Conservation (phyloP, 1,140 invertebrate genomes). For the Myzus persicae region DNA sequence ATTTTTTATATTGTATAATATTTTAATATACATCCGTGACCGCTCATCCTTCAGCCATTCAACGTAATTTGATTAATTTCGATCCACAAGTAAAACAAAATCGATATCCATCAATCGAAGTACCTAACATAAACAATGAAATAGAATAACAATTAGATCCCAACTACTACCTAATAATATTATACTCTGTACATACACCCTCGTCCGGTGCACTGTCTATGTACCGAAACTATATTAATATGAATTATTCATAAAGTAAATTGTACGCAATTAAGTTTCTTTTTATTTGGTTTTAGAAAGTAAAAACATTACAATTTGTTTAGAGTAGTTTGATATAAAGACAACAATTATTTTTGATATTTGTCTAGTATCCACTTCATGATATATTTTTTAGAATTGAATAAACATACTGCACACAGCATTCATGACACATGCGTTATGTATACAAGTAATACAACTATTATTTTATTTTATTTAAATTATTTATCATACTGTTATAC, state of each 20-base stretch:
- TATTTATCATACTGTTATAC: background rate
- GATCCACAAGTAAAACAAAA: slow-evolving; percentile 7
- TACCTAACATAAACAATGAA: background rate
- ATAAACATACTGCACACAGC: background rate
- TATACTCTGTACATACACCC: background rate
- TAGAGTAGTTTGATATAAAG: slow-evolving; percentile 10
- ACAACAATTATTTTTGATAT: background rate
- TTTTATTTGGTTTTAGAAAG: background rate
- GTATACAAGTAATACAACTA: background rate
- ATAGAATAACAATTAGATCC: background rate
- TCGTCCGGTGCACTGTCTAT: background rate
- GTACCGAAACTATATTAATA: background rate
- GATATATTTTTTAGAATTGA: background rate
- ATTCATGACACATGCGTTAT: background rate
- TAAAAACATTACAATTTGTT: background rate
- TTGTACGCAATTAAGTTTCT: background rate
- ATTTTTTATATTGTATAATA: background rate
- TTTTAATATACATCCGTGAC: background rate
- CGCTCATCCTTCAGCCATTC: background rate
- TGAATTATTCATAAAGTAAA: background rate
- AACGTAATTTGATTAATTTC: background rate
- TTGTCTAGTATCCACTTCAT: background rate
- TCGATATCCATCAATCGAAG: background rate
- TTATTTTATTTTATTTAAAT: background rate
- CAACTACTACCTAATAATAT: background rate